Evolutionary conservation across 2,113 vertebrate species (phyloP), one percentile per base, ranked within the genome.

Genomic region (Apaloderma vittatum): DNA sequence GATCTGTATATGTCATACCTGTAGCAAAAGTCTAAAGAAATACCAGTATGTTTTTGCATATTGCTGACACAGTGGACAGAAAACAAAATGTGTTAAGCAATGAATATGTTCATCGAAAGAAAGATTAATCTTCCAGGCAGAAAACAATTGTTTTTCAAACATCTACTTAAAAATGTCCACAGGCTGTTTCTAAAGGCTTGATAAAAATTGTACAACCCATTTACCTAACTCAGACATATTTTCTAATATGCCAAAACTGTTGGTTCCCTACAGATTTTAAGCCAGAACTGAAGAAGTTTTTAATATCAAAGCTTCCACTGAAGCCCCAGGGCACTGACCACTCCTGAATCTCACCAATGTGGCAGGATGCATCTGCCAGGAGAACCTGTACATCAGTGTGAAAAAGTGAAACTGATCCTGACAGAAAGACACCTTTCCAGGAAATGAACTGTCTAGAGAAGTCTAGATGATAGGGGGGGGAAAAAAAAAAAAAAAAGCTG

Each of bases 381-480:
- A 51, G 12, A 75, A 27, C 3, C 3, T 67, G 12, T 2, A 4
- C 59, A 26, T 18, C 54, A 57, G 0, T 0, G 0, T n/a, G 22
- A 0, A 6, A 76, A 79, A 88, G 16, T 2, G 15, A 82, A 49
- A 27, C 17, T 68, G 40, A 82, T 43, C n/a, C 21, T 74, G 54
- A 68, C 9, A 49, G 20, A 82, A 88, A 70, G 27, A 11, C 7
- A 29, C 4, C n/a, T 86, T 80, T 36, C 5, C 37, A 55, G 43
- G 55, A 61, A 32, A 4, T 80, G 3, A 70, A 46, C 8, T 71
- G 32, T 58, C 27, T 36, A 49, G 20, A 40, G 12, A 86, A 51
- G 68, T 29, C 8, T 43, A 77, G 10, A 29, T 40, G 52, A 8
- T 43, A 65, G 30, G n/a, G n/a, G n/a, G n/a, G n/a, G 32, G 10